Evolutionary conservation across 2,797 vertebrate genomes (phyloP), one percentile per base, ranked within the genome.

Genomic region (Liasis olivaceus): DNA sequence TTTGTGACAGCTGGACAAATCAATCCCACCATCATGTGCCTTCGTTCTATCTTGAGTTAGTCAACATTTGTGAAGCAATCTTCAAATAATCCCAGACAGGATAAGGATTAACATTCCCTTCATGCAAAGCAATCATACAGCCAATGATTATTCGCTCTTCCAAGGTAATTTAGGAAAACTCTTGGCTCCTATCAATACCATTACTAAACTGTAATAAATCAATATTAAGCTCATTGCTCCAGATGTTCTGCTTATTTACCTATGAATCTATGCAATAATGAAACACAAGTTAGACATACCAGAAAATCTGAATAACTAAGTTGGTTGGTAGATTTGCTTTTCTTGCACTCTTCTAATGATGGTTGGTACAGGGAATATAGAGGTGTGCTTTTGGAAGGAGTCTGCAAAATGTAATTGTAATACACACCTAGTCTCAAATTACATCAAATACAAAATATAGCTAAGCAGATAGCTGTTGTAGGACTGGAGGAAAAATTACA

Each of bases 231-330:
- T 62, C 9, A 56, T 64, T 85, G 60, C 28, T 81, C n/a, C 42
- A 36, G 89, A 85, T 5, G 28, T 63, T 63, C 88, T n/a, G 14
- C 88, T 89, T 42, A 69, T 31, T 59, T 60, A 42, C 88, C 56
- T 87, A 86, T 89, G 22, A 89, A 62, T 47, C 56, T 62, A 91
- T 69, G n/a, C n/a, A 62, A 36, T 93, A 91, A 86, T 47, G 26
- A 89, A 86, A 93, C 14, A 91, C 86, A 91, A 91, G 58, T 85
- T 58, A 94, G 90, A 90, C 94, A 87, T 96, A 96, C 95, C 94
- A 94, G 94, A 88, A 96, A 96, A 58, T 96, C 93, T 94, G 94
- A 93, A 93, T 95, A 95, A 92, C 72, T 94, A 92, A 85, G 91
- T 51, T 95, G 92, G 62, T 2, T 93, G 93, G 89, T 17, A 66